A percentile compares a stretch with the other conserved stretches of the same genome.
Conservation (phyloP, 2,797 vertebrate genomes). For the Phrynocephalus vlangalii region DNA sequence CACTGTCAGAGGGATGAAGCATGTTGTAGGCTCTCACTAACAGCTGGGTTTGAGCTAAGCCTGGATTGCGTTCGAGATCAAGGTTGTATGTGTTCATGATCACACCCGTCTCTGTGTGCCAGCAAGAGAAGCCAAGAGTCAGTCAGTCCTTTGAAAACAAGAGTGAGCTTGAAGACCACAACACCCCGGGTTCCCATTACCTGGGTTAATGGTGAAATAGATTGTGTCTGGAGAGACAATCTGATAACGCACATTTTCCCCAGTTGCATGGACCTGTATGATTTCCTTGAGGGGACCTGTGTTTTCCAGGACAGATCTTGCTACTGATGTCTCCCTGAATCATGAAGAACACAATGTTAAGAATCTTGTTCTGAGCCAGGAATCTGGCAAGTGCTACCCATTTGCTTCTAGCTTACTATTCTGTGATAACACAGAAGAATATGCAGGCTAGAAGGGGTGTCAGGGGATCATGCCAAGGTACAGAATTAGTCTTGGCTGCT, state of each 20-base stretch:
- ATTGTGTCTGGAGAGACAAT: slow-evolving; percentile 47
- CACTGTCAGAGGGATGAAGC: background rate
- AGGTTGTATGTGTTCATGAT: slow-evolving; percentile 67
- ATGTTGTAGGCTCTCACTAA: slow-evolving; percentile 70
- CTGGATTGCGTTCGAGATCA: slow-evolving; percentile 43
- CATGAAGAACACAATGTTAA: slow-evolving; percentile 7
- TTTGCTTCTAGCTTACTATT: background rate
- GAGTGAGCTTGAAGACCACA: background rate
- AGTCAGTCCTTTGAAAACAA: background rate
- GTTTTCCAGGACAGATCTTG: slow-evolving; percentile 8
- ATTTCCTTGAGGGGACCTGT: slow-evolving; percentile 47
- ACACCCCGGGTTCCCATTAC: slow-evolving; percentile 60
- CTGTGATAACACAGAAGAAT: background rate
- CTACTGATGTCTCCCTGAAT: slow-evolving; percentile 34
- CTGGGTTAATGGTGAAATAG: slow-evolving; percentile 68
- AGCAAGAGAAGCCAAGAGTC: background rate
- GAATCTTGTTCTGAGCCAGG: background rate
- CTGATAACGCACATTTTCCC: slow-evolving; percentile 67
- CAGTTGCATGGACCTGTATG: slow-evolving; percentile 61
- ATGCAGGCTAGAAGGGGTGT: background rate
- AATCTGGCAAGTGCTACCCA: background rate
- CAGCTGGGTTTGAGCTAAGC: slow-evolving; percentile 16
- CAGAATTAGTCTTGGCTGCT: slow-evolving; percentile 1
- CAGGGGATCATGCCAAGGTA: background rate
- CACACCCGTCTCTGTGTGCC: slow-evolving; percentile 66